phyloP scores from a whole-genome alignment of 2,888 invertebrate genomes.

The Patella caerulea region DNA sequence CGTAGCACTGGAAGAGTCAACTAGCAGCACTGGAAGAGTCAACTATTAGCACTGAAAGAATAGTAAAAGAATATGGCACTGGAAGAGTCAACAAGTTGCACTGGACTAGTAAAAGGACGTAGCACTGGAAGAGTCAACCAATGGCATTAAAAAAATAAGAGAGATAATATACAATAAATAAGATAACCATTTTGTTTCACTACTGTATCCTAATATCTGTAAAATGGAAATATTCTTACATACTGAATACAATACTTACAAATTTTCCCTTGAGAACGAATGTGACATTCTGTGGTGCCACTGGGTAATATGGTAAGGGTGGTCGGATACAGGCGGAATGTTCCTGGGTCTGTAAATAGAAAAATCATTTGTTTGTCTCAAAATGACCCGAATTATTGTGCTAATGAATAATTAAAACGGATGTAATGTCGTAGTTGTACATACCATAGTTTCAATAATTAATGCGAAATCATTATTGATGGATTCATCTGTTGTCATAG shows the following conservation, averaged over 20 bases:
- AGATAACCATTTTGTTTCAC: too few relatives aligned
- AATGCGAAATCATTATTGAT: conserved; percentile 46
- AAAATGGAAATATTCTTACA: not conserved
- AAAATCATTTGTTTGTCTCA: too few relatives aligned
- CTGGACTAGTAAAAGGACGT: too few relatives aligned
- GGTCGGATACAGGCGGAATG: conserved; percentile 39
- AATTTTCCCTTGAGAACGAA: conserved; percentile 40
- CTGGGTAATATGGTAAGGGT: conserved; percentile 38
- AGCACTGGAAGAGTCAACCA: too few relatives aligned
- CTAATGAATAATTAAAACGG: not conserved
- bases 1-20: too few relatives aligned
- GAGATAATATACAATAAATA: too few relatives aligned
- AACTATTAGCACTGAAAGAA: too few relatives aligned
- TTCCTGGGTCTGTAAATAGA: conserved; percentile 34
- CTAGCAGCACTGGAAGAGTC: too few relatives aligned
- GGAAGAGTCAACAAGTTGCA: too few relatives aligned
- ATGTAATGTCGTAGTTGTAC: too few relatives aligned
- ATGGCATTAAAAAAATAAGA: not conserved
- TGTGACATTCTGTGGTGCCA: conserved; percentile 35
- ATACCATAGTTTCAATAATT: conserved; percentile 56
- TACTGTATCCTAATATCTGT: too few relatives aligned
- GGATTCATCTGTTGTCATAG: conserved; percentile 38
- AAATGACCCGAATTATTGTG: not conserved
- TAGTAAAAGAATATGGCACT: too few relatives aligned
- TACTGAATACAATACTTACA: conserved; percentile 29